These are phyloP conservation scores for Baccha elongata DNA, from an alignment of 2,888 invertebrate species.

Conservation along the genomic window DNA sequence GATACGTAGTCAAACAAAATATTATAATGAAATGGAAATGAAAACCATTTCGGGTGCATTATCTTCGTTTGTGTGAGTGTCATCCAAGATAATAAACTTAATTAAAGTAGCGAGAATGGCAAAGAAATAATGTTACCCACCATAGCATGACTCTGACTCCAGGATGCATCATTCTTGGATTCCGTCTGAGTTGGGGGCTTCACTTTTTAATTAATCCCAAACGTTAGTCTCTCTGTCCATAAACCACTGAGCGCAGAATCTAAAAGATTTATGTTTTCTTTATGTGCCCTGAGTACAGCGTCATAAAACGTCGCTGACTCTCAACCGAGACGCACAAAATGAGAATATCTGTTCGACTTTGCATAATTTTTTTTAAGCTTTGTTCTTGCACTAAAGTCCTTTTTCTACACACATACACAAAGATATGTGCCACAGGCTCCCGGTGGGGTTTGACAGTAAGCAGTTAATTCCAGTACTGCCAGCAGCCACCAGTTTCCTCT, in stretches of 20 bases:
- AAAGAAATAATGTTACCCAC: neutral
- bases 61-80: neutral
- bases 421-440: constrained; percentile 3
- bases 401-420: neutral
- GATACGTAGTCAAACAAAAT: too few relatives aligned
- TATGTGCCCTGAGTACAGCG: constrained; percentile 54
- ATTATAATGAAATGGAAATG: too few relatives aligned
- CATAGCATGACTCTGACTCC: neutral
- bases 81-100: neutral
- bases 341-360: constrained; percentile 52
- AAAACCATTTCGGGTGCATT: too few relatives aligned
- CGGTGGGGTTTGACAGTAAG: constrained; percentile 31
- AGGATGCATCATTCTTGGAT: constrained; percentile 16
- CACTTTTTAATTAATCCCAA: constrained; percentile 6
- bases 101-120: neutral
- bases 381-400: constrained; percentile 12
- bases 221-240: constrained; percentile 10
- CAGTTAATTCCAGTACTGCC: constrained; percentile 50
- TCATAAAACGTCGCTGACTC: constrained; percentile 37
- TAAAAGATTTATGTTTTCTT: constrained; percentile 56
- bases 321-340: constrained; percentile 27
- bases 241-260: constrained; percentile 53
- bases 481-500: constrained; percentile 29
- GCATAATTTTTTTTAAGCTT: constrained; percentile 35
- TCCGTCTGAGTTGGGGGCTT: constrained; percentile 15